Base-by-base conservation (phyloP, 1,140 invertebrate genomes). In the Schmidtea mediterranea region DNA sequence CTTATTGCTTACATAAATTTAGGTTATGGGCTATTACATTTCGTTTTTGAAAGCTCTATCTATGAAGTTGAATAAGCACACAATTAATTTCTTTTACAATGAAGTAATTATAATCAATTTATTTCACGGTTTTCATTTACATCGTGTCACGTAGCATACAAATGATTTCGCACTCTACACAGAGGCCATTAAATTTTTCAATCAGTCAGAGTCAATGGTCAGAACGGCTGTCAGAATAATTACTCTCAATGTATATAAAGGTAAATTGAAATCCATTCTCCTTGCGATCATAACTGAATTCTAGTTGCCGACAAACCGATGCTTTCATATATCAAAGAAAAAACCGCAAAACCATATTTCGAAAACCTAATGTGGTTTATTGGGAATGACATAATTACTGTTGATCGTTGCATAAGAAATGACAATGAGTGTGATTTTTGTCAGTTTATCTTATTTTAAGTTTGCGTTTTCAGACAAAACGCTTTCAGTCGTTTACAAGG, bases 61-160 rank as follows among this genome's bases (percentile, higher is more conserved):
- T 54, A 71, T 97, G 36, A 97, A 97, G 69, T 67, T 98, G n/a
- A 97, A 97, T 69, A 75, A 77, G 52, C 84, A 97, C 62, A 97
- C 90, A 1, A 90, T 98, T 59, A 87, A 98, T 62, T 97, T 98
- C 66, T 98, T 97, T 67, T 97, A 94, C 67, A 97, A 94, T 72
- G 90, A 97, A 73, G 83, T 87, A 73, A 73, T 71, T 52, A 32
- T 15, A 9, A 32, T 37, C 46, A 16, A 38, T 26, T 40, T 41
- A 46, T 53, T 38, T 49, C 37, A n/a, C 12, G 13, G 12, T 13
- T 19, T 16, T 46, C 16, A 50, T 38, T 21, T 15, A 49, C 38
- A 38, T 57, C 54, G 55, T 55, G 52, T 43, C 59, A n/a, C n/a
- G 75, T 73, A 94, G 84, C 81, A 89, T 61, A 95, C 87, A 48